Percentiles rank a stretch among this genome's conserved stretches.
Conservation (phyloP, 2,113 vertebrate species). For the Aplodontia rufa region DNA sequence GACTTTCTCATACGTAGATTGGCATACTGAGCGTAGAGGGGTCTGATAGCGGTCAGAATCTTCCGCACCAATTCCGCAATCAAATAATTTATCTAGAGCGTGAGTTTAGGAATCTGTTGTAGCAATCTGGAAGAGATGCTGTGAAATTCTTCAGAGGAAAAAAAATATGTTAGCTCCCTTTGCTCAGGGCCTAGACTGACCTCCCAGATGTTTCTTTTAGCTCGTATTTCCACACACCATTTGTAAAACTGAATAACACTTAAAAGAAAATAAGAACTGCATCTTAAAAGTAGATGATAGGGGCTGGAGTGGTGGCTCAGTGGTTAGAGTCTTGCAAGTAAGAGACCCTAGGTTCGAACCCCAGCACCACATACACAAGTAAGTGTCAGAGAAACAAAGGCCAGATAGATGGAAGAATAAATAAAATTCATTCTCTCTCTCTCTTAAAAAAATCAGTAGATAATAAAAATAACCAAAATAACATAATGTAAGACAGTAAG, state of each 20-base stretch:
- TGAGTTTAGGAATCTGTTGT: not conserved
- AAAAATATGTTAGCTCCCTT: not conserved
- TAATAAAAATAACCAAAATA: constrained; percentile 29
- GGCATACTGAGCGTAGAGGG: too few species aligned
- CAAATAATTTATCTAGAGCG: not conserved
- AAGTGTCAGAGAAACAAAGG: too few species aligned
- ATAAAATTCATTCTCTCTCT: too few species aligned
- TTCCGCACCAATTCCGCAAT: constrained; percentile 17
- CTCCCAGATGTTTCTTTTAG: not conserved
- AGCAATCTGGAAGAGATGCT: not conserved
- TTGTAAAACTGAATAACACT: constrained; percentile 39
- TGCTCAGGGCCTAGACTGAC: not conserved
- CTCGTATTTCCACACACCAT: not conserved
- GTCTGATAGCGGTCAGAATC: not conserved
- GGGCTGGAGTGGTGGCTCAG: too few species aligned
- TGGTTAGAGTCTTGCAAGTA: too few species aligned
- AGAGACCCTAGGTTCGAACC: too few species aligned
- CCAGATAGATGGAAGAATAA: too few species aligned
- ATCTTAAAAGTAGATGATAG: constrained; percentile 36
- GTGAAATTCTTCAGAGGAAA: not conserved
- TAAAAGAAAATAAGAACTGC: constrained; percentile 1
- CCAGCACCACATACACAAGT: too few species aligned
- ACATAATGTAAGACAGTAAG: not conserved
- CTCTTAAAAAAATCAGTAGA: too few species aligned
- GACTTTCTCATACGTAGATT: not conserved